These are phyloP conservation scores for Halocynthia aurantium DNA, from an alignment of 23 tunicate genomes.

Conservation along the genomic window DNA sequence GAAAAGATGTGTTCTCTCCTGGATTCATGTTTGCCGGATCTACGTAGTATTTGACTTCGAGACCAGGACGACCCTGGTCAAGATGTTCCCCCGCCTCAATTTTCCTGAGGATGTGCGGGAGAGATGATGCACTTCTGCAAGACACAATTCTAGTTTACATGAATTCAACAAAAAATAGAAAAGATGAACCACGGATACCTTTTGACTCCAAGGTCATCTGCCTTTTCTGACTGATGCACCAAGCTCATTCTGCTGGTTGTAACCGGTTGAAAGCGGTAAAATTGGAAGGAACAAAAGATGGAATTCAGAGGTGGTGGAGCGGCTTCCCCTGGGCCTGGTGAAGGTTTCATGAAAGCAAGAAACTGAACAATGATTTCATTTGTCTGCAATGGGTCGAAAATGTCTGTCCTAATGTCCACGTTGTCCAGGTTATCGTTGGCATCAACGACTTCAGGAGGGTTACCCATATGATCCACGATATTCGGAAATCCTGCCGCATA, in stretches of 20 bases:
- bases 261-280: constrained; percentile 67
- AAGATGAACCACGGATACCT: constrained; percentile 1
- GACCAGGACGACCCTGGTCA: constrained; percentile 76
- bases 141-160: not conserved
- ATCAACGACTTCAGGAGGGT: constrained; percentile 43
- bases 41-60: constrained; percentile 65
- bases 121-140: constrained; percentile 17
- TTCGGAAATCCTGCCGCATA: constrained; percentile 60
- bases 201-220: constrained; percentile 17
- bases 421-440: constrained; percentile 20
- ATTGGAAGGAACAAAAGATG: constrained; percentile 71
- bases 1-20: constrained; percentile 53
- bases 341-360: constrained; percentile 58
- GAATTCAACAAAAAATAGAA: not conserved
- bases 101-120: constrained; percentile 46
- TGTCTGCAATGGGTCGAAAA: constrained; percentile 67
- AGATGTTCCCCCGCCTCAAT: constrained; percentile 70
- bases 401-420: constrained; percentile 13
- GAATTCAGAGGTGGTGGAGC: constrained; percentile 36
- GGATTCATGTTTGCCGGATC: constrained; percentile 66
- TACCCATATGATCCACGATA: constrained; percentile 42
- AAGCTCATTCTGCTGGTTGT: constrained; percentile 62
- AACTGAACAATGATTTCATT: constrained; percentile 70
- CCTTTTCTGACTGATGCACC: constrained; percentile 8
- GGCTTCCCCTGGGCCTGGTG: constrained; percentile 31